Evolutionary conservation across 1,140 invertebrate genomes (phyloP), one percentile per base, ranked within the genome.

Genomic region (Zelostemma sp.): DNA sequence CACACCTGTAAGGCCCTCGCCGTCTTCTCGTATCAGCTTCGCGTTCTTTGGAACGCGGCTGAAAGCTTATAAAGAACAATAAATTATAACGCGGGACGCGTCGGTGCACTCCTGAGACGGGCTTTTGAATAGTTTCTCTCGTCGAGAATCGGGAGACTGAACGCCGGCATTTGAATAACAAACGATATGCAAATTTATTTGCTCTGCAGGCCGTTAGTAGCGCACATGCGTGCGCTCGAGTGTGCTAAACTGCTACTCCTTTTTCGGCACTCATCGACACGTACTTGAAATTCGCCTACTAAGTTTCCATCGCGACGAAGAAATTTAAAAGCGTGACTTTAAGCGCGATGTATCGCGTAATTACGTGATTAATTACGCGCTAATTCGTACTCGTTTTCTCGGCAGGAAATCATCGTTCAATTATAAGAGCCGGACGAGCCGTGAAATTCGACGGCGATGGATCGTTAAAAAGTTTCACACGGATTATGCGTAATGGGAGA

Each of bases 151-250:
- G 70, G 59, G 79, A 78, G 74, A 73, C 74, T 77, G 70, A 78
- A 79, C 77, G 73, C 71, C 70, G 48, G 60, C 57, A 85, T 84
- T 83, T 84, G 80, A 84, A 82, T 84, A 84, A 82, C 79, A 84
- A 84, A 83, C 80, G 78, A 79, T 75, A 83, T 84, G 80, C 69
- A 82, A 84, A 85, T 85, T 79, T 75, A 68, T 66, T 74, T 70
- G 68, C 64, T 68, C 64, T 54, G 49, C 62, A 68, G 69, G 69
- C 69, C 61, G 69, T 67, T 61, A 68, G 69, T 58, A 58, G 64
- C 41, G 56, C 55, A 63, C 28, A 46, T 60, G 69, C 14, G 68
- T 55, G 50, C 48, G 21, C 12, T 19, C 56, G 25, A 60, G 67
- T 69, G 67, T 40, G 51, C 17, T 14, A 31, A 59, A 43, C 35